Conservation (phyloP, 2,113 vertebrate genomes). For the Rhinoptilus africanus region DNA sequence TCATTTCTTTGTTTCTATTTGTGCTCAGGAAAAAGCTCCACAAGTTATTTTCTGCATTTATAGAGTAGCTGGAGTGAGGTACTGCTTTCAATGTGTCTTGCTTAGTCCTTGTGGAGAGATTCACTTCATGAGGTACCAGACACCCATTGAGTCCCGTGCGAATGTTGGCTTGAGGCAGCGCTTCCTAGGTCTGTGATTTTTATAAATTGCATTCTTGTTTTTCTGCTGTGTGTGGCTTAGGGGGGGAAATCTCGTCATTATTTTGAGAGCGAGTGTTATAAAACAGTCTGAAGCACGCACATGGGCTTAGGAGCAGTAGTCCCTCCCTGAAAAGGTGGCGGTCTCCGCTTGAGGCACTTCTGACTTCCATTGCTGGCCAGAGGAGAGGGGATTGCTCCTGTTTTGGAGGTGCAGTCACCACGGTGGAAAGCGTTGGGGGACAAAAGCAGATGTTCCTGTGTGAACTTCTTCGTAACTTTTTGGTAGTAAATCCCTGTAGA, state of each 20-base stretch:
- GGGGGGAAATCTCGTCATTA: neutral
- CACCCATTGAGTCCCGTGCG: neutral
- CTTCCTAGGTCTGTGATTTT: neutral
- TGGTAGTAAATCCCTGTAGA: neutral
- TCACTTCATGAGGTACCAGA: neutral
- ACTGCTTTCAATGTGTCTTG: neutral
- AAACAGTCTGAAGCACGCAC: fast-evolving
- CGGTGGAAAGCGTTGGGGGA: fast-evolving
- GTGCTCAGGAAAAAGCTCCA: neutral
- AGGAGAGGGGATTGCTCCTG: neutral
- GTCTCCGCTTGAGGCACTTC: neutral
- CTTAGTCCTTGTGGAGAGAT: neutral
- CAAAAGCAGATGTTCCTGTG: neutral
- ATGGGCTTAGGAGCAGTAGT: neutral
- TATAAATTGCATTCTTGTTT: neutral
- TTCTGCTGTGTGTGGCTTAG: neutral
- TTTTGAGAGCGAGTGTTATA: neutral
- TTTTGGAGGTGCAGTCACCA: neutral
- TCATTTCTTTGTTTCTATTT: neutral
- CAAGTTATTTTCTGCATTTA: neutral
- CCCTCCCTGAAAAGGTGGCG: neutral
- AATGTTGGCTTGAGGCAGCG: neutral
- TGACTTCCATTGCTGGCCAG: neutral
- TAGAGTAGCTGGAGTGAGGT: neutral
- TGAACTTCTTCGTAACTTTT: neutral